Base-by-base conservation (phyloP, 2,888 invertebrate genomes). In the Lomographa bimaculata region DNA sequence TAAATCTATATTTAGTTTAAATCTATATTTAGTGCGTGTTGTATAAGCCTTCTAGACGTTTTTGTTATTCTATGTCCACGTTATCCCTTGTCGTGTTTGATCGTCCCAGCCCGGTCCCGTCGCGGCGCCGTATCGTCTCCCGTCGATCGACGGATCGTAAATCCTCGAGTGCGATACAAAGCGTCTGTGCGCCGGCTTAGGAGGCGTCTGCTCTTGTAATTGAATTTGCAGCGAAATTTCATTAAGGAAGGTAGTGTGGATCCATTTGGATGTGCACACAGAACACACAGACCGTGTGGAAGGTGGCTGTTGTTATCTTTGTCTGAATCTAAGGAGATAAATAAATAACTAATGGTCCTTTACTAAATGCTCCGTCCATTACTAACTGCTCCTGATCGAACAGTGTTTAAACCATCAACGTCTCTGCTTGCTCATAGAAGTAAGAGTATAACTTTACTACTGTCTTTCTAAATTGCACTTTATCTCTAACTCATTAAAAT, bases 401-500 rank as follows among this genome's bases (percentile, higher is more conserved):
- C n/a, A 44, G 34, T 27, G 30, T 33, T 38, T 49, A 32, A 45
- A 45, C 48, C 38, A 45, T 45, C 41, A 45, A 35, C 47, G 33
- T 14, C 23, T 19, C n/a, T 10, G 28, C 12, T 20, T 19, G 24
- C 19, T 16, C 24, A 33, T 28, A 23, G n/a, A n/a, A n/a, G n/a
- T n/a, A n/a, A n/a, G n/a, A n/a, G n/a, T 16, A 17, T 8, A 30
- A 24, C 16, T 20, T 17, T 17, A 8, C 6, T 38, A 8, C 5
- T 1, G 1, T 7, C n/a, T 9, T 18, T 33, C 7, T 21, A 30
- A 34, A 34, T 30, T 23, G 25, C 23, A 41, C 35, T 34, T 32
- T 42, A 35, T 33, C 14, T 8, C 12, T 1, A 21, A 30, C 2
- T 1, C 2, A 8, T 8, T 1, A 30, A 20, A 14, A 12, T 30